Base-by-base conservation (phyloP, 2,797 vertebrate genomes). In the Galagoides demidoff region DNA sequence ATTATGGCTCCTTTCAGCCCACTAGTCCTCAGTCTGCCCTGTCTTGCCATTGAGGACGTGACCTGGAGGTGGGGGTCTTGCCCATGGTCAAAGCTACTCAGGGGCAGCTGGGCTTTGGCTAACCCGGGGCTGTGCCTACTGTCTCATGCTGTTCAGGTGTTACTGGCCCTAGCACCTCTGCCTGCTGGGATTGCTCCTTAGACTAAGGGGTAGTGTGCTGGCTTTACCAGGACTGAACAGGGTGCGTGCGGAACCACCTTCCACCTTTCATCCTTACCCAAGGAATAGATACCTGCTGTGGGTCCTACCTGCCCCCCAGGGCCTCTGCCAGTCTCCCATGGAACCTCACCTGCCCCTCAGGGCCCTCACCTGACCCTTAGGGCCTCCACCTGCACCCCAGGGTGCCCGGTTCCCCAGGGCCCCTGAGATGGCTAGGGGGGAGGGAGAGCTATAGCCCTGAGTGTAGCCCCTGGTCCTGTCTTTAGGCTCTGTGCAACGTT, bases 381-480 rank as follows among this genome's bases (percentile, higher is more conserved):
- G 61, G 23, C 20, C 49, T 31, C 20, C 9, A 16, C 71, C 39
- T 31, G 49, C 11, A 29, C 2, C 17, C n/a, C 16, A 37, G 25
- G 25, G 59, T 5, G 23, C 59, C 25, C 25, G 25, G 25, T 12
- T 27, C 4, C 25, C 25, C 25, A 63, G 23, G 25, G 61, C 1
- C 61, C 16, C 13, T 2, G 31, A 29, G 77, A 34, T 34, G 8
- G 55, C 78, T 19, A 4, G 43, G 22, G 8, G 34, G 31, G 61
- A 49, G 66, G 10, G 2, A 27, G 31, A 1, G 34, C 10, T 25
- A 2, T 5, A 6, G 34, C 20, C 31, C n/a, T 2, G 10, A 16
- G 29, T 2, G 2, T 1, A 8, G 2, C n/a, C 29, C 87, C 49
- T 27, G 1, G 39, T 5, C 27, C 61, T 37, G 7, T 70, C 55